Base-by-base conservation (phyloP, 2,113 vertebrate genomes). In the Protobothrops flavoviridis region DNA sequence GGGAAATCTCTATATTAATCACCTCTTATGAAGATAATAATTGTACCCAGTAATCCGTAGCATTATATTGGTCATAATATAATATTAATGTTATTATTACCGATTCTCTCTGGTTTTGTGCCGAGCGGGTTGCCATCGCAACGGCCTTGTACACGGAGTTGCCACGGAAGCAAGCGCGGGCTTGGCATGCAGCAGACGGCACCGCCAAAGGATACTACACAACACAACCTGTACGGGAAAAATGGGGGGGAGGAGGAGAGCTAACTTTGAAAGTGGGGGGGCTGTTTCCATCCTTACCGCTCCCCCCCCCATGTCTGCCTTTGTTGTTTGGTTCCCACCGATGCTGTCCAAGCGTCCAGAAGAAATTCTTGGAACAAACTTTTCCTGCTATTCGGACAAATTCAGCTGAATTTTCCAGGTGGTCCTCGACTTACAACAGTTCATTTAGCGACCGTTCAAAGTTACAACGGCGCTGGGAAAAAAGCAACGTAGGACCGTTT, bases 161-260 rank as follows among this genome's bases (percentile, higher is more conserved):
- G 26, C n/a, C 13, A 24, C n/a, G 11, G 90, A 29, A 33, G 50
- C n/a, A 3, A 5, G 4, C 1, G 17, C 29, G 8, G 15, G 43
- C 57, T 50, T 29, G 5, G 21, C 2, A 6, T 5, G 20, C 64
- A 6, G 50, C n/a, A 53, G 33, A 12, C 20, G 29, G 52, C n/a
- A 26, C 2, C 2, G 69, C 11, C 10, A 53, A 43, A 15, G 33
- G 3, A 56, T 10, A 29, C 21, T 55, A 52, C 53, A 55, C n/a
- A 6, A 12, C 20, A n/a, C 29, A 52, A 48, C 1, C 0, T 50
- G 20, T 0, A 26, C 0, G 21, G 15, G 12, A 1, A 3, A 3
- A 5, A 3, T 10, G 39, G 55, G n/a, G 7, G 8, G 11, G 23
- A 24, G 29, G 24, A 26, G 57, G 57, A 9, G 57, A 29, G 26